Percentiles rank a stretch among this genome's conserved stretches.
phyloP scores from a whole-genome alignment of 1,140 invertebrate species.

The Cherax destructor region DNA sequence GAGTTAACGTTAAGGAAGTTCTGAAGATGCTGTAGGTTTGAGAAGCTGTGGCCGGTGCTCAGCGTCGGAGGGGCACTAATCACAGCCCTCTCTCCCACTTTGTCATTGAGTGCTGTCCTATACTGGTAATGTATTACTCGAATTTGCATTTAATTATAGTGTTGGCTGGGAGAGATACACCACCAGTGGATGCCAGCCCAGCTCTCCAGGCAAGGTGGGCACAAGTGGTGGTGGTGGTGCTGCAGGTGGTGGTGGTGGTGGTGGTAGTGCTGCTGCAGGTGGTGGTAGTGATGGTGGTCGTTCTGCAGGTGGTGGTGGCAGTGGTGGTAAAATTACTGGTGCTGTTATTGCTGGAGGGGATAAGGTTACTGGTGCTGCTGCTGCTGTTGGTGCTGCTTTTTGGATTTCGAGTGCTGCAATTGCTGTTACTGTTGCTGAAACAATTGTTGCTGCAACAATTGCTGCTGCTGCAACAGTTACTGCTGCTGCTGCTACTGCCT shows the following conservation, averaged over 20 bases:
- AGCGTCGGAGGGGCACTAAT: conserved; percentile 36
- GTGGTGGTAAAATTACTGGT: too few species aligned
- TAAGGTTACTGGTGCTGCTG: too few species aligned
- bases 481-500: too few species aligned
- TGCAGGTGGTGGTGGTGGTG: not conserved
- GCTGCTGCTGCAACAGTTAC: too few species aligned
- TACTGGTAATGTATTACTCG: conserved; percentile 56
- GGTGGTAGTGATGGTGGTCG: too few species aligned
- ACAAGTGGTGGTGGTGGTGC: too few species aligned
- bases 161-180: conserved; percentile 38
- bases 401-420: too few species aligned
- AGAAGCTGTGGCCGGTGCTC: not conserved
- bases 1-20: not conserved
- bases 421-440: too few species aligned
- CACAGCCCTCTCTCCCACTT: conserved; percentile 53
- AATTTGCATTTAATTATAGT: conserved; percentile 62
- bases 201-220: not conserved
- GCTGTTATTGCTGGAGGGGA: too few species aligned
- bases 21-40: not conserved
- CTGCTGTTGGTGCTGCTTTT: too few species aligned
- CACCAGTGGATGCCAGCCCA: not conserved
- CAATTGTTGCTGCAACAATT: not conserved
- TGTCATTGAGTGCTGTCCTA: conserved; percentile 60
- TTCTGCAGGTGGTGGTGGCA: too few species aligned
- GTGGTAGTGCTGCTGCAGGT: too few species aligned